These are phyloP conservation scores for Phataginus tricuspis DNA, from an alignment of 2,797 vertebrate species.

Conservation along the genomic window DNA sequence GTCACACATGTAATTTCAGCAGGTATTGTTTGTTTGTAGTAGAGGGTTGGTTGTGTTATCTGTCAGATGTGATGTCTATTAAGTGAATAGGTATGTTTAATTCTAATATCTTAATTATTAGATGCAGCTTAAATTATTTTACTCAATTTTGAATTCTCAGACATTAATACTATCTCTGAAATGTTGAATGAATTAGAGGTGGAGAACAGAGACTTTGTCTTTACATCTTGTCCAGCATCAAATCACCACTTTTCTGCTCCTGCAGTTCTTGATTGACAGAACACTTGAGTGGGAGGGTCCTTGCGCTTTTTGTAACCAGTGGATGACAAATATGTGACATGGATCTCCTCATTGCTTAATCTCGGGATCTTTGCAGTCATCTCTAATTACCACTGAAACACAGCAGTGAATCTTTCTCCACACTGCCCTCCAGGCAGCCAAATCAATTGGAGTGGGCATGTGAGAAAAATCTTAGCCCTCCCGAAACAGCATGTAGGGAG, in stretches of 20 bases:
- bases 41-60: background rate
- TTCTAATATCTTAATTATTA: background rate
- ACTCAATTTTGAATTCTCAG: background rate
- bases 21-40: background rate
- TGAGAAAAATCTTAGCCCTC: background rate
- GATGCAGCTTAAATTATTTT: background rate
- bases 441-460: background rate
- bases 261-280: background rate
- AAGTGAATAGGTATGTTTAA: background rate
- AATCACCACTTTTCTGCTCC: background rate
- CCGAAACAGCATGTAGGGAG: background rate
- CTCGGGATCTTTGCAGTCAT: background rate
- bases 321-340: background rate
- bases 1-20: background rate
- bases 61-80: background rate
- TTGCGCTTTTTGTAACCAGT: background rate
- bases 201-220: background rate
- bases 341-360: background rate
- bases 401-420: constrained; percentile 25
- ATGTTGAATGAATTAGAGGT: background rate
- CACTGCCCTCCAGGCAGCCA: background rate
- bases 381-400: background rate
- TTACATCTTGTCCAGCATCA: background rate
- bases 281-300: background rate
- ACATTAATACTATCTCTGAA: constrained; percentile 5